Percentiles rank a stretch among this genome's conserved stretches.
These are phyloP conservation scores for Acanthopleura granulata DNA, from an alignment of 2,888 invertebrate genomes.

Conservation along the genomic window DNA sequence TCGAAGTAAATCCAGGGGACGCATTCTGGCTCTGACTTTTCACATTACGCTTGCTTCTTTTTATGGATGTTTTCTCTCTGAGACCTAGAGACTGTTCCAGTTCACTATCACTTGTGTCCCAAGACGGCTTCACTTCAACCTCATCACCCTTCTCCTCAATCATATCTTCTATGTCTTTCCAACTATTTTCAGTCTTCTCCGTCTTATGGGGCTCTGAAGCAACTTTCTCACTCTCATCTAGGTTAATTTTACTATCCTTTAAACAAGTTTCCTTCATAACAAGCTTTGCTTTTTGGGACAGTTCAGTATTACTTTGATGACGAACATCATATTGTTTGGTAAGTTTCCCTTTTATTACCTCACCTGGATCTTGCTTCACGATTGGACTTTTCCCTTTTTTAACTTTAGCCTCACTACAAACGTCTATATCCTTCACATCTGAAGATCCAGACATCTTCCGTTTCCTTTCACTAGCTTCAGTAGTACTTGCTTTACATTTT, in stretches of 20 bases:
- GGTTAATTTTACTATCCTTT: conserved; percentile 11
- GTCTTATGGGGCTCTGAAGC: conserved; percentile 22
- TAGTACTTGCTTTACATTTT: not conserved
- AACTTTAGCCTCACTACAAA: not conserved
- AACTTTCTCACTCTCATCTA: conserved; percentile 31
- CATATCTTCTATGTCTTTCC: conserved; percentile 58
- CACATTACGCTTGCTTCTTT: not conserved
- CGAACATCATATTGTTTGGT: not conserved
- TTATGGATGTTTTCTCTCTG: not conserved
- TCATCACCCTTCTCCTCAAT: conserved; percentile 43
- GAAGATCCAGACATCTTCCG: not conserved
- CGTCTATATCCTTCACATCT: not conserved
- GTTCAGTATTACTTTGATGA: not conserved
- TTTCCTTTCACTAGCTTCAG: not conserved
- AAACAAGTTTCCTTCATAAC: not conserved
- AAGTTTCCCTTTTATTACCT: too few species aligned
- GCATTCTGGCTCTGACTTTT: not conserved
- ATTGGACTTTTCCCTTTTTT: not conserved
- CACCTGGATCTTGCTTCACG: not conserved
- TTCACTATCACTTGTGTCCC: conserved; percentile 65
- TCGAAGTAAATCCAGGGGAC: too few species aligned
- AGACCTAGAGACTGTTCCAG: conserved; percentile 35
- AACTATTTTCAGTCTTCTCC: conserved; percentile 46
- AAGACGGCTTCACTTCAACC: conserved; percentile 56
- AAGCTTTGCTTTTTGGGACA: not conserved